These are phyloP conservation scores for Drosophila sp. DNA, from an alignment of 1,140 invertebrate species.

Conservation along the genomic window DNA sequence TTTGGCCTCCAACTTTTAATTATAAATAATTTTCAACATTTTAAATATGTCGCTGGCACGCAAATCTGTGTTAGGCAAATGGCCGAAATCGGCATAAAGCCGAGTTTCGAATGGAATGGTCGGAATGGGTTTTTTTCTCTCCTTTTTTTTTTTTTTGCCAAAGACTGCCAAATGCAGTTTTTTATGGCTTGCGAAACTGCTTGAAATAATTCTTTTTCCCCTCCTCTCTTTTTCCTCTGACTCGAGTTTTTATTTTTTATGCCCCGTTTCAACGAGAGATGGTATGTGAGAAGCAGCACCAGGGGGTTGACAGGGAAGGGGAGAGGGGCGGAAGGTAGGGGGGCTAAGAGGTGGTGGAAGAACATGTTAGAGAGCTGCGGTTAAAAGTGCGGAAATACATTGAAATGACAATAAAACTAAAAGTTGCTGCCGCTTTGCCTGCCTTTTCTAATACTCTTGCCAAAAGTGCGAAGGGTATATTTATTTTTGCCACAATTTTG, in stretches of 20 bases:
- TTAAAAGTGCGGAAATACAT: conserved; percentile 81
- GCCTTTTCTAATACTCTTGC: background rate
- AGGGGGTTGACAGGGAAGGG: background rate
- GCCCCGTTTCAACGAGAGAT: conserved; percentile 52
- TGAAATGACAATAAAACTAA: conserved; percentile 82
- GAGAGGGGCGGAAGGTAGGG: background rate
- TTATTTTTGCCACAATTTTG: too few relatives aligned
- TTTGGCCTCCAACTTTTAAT: conserved; percentile 79
- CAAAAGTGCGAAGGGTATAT: background rate
- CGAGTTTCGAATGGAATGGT: conserved; percentile 35
- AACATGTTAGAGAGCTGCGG: conserved; percentile 52
- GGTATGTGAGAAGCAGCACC: background rate
- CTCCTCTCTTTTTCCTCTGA: conserved; percentile 19
- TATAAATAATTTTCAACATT: conserved; percentile 81
- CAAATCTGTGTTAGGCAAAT: conserved; percentile 65
- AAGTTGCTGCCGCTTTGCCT: conserved; percentile 59
- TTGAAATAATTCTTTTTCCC: conserved; percentile 73
- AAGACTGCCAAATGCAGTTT: conserved; percentile 78
- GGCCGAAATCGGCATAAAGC: conserved; percentile 32
- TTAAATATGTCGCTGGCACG: conserved; percentile 80
- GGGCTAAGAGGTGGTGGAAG: background rate
- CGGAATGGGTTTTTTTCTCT: conserved; percentile 10
- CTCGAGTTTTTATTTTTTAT: conserved; percentile 41
- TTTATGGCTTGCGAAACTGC: conserved; percentile 77
- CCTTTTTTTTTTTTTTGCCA: conserved; percentile 47